These are phyloP conservation scores for Prorops nasuta DNA, from an alignment of 1,140 invertebrate species.

Conservation along the genomic window DNA sequence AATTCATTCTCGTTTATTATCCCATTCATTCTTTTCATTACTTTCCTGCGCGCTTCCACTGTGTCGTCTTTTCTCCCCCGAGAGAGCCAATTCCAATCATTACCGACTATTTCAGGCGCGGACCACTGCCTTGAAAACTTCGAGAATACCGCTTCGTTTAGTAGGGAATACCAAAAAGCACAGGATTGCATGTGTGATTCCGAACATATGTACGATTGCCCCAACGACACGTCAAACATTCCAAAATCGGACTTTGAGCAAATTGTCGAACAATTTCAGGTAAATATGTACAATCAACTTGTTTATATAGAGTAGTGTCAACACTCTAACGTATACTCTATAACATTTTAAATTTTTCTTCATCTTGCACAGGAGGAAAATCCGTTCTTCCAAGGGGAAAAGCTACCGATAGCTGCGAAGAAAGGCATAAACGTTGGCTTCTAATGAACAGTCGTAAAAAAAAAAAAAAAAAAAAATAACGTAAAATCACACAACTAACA, in stretches of 20 bases:
- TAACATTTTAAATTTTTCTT: no score
- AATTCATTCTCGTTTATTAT: conserved; percentile 25
- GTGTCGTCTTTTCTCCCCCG: no score
- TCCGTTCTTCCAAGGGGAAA: conserved; percentile 78
- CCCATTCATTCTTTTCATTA: no score
- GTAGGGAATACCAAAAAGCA: conserved; percentile 86
- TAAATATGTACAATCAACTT: conserved; percentile 35
- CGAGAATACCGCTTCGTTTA: conserved; percentile 94
- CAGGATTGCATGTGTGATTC: conserved; percentile 97
- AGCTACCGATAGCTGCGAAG: conserved; percentile 83
- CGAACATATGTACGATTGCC: conserved; percentile 97
- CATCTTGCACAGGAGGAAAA: conserved; percentile 72
- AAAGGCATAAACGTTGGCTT: conserved; percentile 72
- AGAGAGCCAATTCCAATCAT: no score
- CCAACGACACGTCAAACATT: conserved; percentile 48
- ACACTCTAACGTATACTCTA: no score
- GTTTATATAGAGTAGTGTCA: no score
- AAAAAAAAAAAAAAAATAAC: background rate
- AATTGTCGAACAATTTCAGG: conserved; percentile 60
- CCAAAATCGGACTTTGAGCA: conserved; percentile 56
- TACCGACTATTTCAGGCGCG: conserved; percentile 63
- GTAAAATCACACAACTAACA: no score
- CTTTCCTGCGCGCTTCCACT: no score
- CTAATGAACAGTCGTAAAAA: conserved; percentile 12
- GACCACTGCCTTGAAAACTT: conserved; percentile 91